Evolutionary conservation across 2,797 vertebrate species (phyloP).

Genomic region (Poeciliopsis presidionis): DNA sequence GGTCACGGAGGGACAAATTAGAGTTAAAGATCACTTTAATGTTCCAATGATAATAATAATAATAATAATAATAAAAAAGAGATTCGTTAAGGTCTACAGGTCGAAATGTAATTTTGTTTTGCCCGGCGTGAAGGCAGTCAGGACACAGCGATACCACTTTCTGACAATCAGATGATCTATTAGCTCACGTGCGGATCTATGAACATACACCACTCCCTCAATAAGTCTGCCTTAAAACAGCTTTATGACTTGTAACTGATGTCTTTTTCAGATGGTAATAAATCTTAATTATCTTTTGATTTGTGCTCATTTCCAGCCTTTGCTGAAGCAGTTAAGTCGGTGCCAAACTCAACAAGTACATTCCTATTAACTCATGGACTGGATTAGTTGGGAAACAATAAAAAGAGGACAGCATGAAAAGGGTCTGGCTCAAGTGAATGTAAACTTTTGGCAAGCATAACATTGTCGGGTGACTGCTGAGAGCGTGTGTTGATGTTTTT

Average conservation of each 20-base stretch:
- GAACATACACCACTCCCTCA: conserved; percentile 4
- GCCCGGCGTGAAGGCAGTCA: background rate
- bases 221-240: conserved; percentile 5
- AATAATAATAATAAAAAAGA: conserved; percentile 5
- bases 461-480: background rate
- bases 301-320: conserved; percentile 2
- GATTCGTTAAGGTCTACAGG: conserved; percentile 5
- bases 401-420: background rate
- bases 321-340: background rate
- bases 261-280: background rate
- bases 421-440: background rate
- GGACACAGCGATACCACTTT: background rate
- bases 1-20: conserved; percentile 34
- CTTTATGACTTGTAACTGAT: background rate
- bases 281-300: conserved; percentile 3
- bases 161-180: background rate
- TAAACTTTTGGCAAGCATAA: background rate
- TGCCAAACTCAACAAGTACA: conserved; percentile 2
- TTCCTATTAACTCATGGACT: background rate
- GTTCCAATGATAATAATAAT: background rate
- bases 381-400: background rate
- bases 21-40: conserved; percentile 16
- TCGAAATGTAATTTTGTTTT: conserved; percentile 17
- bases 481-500: background rate
- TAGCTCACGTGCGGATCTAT: no score